Percentiles rank a stretch among this genome's conserved stretches.
Conservation (phyloP, 2,888 invertebrate species). For the Idaea straminata region DNA sequence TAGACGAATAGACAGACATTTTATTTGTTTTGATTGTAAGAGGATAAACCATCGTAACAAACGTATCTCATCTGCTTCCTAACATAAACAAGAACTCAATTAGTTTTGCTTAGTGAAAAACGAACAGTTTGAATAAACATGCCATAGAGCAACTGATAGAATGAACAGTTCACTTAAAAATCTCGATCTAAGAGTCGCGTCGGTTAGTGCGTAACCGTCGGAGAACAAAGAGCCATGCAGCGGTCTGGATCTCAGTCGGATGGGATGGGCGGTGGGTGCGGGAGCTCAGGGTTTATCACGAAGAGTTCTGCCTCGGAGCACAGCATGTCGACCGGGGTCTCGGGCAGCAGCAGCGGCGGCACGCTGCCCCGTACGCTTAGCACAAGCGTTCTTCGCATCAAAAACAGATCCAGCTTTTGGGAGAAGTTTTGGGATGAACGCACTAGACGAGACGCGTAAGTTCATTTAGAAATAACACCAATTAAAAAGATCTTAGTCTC, state of each 20-base stretch:
- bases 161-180: background rate
- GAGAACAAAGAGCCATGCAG: constrained; percentile 53
- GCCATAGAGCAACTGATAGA: constrained; percentile 11
- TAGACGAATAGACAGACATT: constrained; percentile 32
- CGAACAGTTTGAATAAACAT: constrained; percentile 28
- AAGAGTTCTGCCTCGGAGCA: constrained; percentile 75
- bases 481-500: background rate
- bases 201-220: background rate
- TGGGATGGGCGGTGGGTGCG: constrained; percentile 66
- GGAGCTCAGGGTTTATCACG: constrained; percentile 56
- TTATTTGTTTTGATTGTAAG: constrained; percentile 39
- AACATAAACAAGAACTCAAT: constrained; percentile 27
- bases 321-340: constrained; percentile 76
- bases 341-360: constrained; percentile 69
- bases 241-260: constrained; percentile 81
- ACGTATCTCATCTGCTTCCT: constrained; percentile 32
- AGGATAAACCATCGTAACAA: constrained; percentile 36
- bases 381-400: constrained; percentile 89
- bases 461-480: constrained; percentile 31
- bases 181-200: background rate
- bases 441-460: constrained; percentile 85
- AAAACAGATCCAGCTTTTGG: constrained; percentile 90
- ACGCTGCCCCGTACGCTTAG: constrained; percentile 86
- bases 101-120: constrained; percentile 6
- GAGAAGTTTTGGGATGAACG: constrained; percentile 89